A percentile compares a stretch with the other conserved stretches of the same genome.
Conservation (phyloP, 92 coral and sea anemone genomes). For the Anthopleura xanthogrammica region DNA sequence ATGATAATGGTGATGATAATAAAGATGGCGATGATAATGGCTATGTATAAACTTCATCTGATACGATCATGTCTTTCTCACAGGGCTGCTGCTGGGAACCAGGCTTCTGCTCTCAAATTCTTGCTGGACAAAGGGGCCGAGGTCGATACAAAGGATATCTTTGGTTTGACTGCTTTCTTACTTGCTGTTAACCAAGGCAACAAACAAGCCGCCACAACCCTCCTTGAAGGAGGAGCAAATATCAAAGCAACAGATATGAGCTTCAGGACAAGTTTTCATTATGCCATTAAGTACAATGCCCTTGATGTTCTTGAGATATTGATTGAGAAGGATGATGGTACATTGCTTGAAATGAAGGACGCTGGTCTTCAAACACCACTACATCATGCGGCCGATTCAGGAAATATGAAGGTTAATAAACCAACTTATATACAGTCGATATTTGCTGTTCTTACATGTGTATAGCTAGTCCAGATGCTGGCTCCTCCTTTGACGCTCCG, state of each 20-base stretch:
- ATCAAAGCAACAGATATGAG: conserved; percentile 40
- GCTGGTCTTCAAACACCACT: conserved; percentile 45
- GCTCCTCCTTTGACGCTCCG: no score
- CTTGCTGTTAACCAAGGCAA: conserved; percentile 45
- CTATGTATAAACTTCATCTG: not conserved
- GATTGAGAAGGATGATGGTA: conserved; percentile 55
- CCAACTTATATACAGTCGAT: not conserved
- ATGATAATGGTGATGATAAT: no score
- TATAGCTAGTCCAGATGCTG: no score
- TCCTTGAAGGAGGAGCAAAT: conserved; percentile 71
- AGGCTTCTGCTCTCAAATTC: conserved; percentile 38
- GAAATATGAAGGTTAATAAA: conserved; percentile 51
- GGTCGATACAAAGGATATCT: conserved; percentile 48
- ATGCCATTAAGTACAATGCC: conserved; percentile 40
- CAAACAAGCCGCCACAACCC: conserved; percentile 49
- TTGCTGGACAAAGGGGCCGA: conserved; percentile 60
- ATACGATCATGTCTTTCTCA: not conserved
- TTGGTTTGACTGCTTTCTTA: conserved; percentile 65
- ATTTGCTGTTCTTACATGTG: no score
- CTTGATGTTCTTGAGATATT: conserved; percentile 45
- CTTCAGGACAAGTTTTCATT: conserved; percentile 52
- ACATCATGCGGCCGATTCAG: conserved; percentile 69
- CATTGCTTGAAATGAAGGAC: conserved; percentile 40
- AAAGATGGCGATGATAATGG: no score
- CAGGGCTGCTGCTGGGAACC: conserved; percentile 67